These are phyloP conservation scores for Auanema sp. DNA, from an alignment of 2,888 invertebrate species.

Conservation along the genomic window DNA sequence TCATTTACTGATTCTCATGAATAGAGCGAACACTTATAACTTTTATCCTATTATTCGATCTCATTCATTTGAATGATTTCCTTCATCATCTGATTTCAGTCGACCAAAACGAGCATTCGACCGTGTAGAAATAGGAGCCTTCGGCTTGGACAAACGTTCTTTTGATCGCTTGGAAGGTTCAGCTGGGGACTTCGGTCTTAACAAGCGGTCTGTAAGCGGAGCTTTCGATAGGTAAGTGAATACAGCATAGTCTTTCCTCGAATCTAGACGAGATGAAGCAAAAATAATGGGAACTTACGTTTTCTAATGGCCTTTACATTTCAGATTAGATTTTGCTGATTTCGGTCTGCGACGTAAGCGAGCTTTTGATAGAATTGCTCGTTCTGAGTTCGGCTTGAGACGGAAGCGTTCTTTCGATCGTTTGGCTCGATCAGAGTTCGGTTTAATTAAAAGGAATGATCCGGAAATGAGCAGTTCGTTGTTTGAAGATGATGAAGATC, in stretches of 20 bases:
- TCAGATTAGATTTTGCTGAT: constrained; percentile 32
- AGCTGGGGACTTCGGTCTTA: no score
- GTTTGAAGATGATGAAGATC: no score
- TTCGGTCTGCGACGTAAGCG: constrained; percentile 37
- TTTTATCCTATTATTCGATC: no score
- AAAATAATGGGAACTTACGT: neutral
- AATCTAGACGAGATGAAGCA: neutral
- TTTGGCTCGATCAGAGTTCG: constrained; percentile 37
- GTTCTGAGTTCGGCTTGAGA: constrained; percentile 36
- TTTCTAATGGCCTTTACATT: neutral
- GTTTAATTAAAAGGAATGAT: constrained; percentile 29
- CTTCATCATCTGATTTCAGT: constrained; percentile 19
- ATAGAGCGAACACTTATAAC: no score
- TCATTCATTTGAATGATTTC: neutral
- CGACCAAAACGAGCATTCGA: constrained; percentile 35
- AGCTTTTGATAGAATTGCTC: constrained; percentile 39
- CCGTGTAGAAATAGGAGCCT: constrained; percentile 28
- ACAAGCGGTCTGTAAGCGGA: constrained; percentile 16
- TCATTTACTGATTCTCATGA: no score
- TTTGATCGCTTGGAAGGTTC: constrained; percentile 7
- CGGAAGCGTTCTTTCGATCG: constrained; percentile 40
- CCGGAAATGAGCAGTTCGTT: no score
- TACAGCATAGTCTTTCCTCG: neutral
- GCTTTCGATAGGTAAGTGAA: constrained; percentile 29
- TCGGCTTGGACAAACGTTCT: constrained; percentile 15